phyloP scores from a whole-genome alignment of 2,888 invertebrate genomes.

The Chalcosyrphus nemorum region DNA sequence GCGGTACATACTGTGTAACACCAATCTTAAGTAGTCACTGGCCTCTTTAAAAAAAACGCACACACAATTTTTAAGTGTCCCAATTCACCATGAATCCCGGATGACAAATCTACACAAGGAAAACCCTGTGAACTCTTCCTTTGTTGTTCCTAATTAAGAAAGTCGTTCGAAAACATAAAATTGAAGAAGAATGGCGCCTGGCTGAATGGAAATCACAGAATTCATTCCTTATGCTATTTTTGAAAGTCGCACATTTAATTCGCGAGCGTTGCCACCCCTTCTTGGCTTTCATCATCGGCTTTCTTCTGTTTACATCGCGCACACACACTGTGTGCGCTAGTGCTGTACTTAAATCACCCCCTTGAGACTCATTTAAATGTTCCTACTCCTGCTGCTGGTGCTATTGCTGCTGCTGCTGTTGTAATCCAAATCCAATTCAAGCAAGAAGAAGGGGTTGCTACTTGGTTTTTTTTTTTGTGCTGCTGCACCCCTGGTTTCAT shows the following conservation, averaged over 20 bases:
- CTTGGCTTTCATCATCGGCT: slow-evolving; percentile 4
- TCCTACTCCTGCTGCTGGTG: slow-evolving; percentile 3
- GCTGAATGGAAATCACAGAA: slow-evolving; percentile 40
- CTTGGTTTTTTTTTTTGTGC: slow-evolving; percentile 11
- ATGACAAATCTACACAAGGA: no score
- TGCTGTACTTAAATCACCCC: slow-evolving; percentile 52
- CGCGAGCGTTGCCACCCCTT: not conserved
- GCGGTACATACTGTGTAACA: no score
- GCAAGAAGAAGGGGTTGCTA: slow-evolving; percentile 39
- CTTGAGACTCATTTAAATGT: slow-evolving; percentile 68
- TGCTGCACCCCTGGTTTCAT: slow-evolving; percentile 26
- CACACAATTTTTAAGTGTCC: not conserved
- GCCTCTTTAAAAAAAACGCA: no score
- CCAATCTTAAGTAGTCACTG: no score
- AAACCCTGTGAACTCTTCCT: not conserved
- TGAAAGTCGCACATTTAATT: slow-evolving; percentile 47
- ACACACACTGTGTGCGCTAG: not conserved
- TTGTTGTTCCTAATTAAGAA: slow-evolving; percentile 46
- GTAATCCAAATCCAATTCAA: slow-evolving; percentile 61
- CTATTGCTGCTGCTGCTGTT: slow-evolving; percentile 4
- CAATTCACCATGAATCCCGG: not conserved
- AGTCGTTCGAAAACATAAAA: slow-evolving; percentile 14
- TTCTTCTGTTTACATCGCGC: slow-evolving; percentile 39
- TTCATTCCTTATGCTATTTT: slow-evolving; percentile 31
- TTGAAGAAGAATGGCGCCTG: slow-evolving; percentile 29